phyloP scores from a whole-genome alignment of 2,797 vertebrate species.

The Sibirionetta formosa region DNA sequence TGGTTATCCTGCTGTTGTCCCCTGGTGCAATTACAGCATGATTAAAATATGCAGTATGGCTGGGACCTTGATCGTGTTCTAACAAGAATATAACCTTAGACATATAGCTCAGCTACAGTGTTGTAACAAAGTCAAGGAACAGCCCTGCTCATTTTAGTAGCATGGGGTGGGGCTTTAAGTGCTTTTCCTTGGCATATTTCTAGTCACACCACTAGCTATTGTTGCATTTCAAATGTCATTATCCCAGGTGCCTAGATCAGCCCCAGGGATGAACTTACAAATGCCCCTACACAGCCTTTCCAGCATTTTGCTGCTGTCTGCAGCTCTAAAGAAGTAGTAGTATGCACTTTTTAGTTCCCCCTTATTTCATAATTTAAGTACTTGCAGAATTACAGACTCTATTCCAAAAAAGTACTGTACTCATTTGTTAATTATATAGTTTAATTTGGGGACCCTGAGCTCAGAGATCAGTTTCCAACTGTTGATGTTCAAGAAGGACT shows the following conservation, averaged over 20 bases:
- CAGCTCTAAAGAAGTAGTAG: background rate
- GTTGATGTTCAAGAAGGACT: background rate
- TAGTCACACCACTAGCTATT: background rate
- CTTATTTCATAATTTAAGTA: background rate
- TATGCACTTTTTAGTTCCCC: background rate
- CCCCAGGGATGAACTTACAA: background rate
- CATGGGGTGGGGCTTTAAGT: background rate
- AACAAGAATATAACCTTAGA: conserved; percentile 44
- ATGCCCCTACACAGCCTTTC: background rate
- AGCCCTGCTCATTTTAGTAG: background rate
- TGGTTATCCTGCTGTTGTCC: conserved; percentile 44
- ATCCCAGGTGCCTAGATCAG: background rate
- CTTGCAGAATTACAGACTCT: background rate
- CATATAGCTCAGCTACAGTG: background rate
- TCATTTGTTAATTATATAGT: background rate
- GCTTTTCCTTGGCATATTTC: conserved; percentile 22
- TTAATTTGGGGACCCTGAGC: background rate
- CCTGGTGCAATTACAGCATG: conserved; percentile 43
- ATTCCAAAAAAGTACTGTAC: background rate
- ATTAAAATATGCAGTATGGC: conserved; percentile 57
- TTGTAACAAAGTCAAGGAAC: background rate
- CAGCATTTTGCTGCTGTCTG: background rate
- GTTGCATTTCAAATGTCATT: conserved; percentile 20
- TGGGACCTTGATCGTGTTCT: conserved; percentile 66
- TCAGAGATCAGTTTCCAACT: background rate